Evolutionary conservation across 35 echinoderm and acorn worm genomes (phyloP), one percentile per base, ranked within the genome.

Genomic region (Acanthaster planci): DNA sequence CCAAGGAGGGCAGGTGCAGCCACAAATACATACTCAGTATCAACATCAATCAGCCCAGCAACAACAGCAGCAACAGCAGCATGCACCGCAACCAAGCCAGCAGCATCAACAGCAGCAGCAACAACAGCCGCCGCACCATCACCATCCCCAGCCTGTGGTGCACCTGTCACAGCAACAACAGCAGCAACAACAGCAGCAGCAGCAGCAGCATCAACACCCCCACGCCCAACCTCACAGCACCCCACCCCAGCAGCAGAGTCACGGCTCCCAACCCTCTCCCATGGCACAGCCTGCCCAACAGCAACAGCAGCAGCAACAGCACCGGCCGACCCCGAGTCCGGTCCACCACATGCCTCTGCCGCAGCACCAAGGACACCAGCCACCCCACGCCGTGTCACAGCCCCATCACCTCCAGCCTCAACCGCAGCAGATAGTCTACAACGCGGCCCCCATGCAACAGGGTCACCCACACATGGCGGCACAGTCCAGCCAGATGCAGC

Each of bases 341-440:
- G 79, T 81, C 14, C 82, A 84, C 37, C 82, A 84, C 37, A 34
- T 64, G 87, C 64, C 80, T 37, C 87, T 82, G 51, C 87, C 81
- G 55, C 72, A 78, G 52, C 72, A 39, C 17, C 87, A 89, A 34
- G 55, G 38, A 9, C 77, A 80, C 54, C 87, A 89, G 57, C 57
- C 55, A 26, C 87, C 81, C 27, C 64, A 77, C 44, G n/a, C 15
- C n/a, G 56, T 78, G 26, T 79, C 87, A 55, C 39, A 78, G 23
- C 40, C 78, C 12, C 55, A 50, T 55, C 29, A 54, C 19, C 77
- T 58, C 17, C 59, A 79, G 78, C 57, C 29, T 12, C 56, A 79
- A n/a, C 16, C 38, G 77, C 37, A 18, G 29, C 87, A 53, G 29
- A 26, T 56, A 40, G 56, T 59, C 19, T 35, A 82, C 53, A 78